phyloP scores from a whole-genome alignment of 2,888 invertebrate genomes.

The Latrodectus elegans region DNA sequence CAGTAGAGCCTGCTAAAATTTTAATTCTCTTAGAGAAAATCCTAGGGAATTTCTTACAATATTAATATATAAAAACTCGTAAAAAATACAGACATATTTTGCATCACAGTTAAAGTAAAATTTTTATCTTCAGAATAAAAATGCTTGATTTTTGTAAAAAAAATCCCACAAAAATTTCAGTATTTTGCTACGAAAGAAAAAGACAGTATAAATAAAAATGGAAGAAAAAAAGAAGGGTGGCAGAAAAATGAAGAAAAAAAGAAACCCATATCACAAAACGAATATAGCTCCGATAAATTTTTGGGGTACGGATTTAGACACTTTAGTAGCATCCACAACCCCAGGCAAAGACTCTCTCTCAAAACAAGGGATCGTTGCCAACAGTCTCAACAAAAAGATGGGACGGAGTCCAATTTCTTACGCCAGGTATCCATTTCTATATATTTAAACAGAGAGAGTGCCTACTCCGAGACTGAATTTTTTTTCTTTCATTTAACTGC shows the following conservation, averaged over 20 bases:
- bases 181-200: too few relatives aligned
- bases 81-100: too few relatives aligned
- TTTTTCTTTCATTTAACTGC: neutral
- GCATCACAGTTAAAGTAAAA: too few relatives aligned
- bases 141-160: too few relatives aligned
- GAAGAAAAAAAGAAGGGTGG: neutral
- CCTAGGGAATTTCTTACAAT: too few relatives aligned
- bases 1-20: too few relatives aligned
- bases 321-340: slow-evolving; percentile 34
- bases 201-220: neutral
- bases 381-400: slow-evolving; percentile 59
- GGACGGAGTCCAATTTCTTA: slow-evolving; percentile 63
- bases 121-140: too few relatives aligned
- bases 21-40: too few relatives aligned
- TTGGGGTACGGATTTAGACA: slow-evolving; percentile 51
- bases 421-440: slow-evolving; percentile 66
- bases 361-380: slow-evolving; percentile 54
- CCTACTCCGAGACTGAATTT: neutral
- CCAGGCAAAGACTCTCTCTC: slow-evolving; percentile 18
- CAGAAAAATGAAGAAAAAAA: slow-evolving; percentile 9
- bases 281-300: slow-evolving; percentile 50
- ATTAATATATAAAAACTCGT: too few relatives aligned
- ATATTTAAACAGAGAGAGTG: slow-evolving; percentile 58
- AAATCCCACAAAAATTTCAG: too few relatives aligned
- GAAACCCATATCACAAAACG: slow-evolving; percentile 42